These are phyloP conservation scores for Marasmarcha lunaedactyla DNA, from an alignment of 2,888 invertebrate species.

Conservation along the genomic window DNA sequence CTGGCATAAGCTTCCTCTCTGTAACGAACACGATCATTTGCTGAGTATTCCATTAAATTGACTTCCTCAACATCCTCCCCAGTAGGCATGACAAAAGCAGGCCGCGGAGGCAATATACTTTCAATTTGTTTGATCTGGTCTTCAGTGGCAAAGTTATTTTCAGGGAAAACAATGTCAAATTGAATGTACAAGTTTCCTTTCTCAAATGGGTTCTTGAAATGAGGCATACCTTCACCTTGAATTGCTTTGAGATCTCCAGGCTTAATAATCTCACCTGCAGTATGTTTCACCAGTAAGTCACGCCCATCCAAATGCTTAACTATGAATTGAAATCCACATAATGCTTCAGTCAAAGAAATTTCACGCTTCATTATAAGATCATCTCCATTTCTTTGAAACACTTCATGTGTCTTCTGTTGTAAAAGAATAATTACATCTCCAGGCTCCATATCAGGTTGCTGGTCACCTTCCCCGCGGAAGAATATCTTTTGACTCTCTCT, in stretches of 20 bases:
- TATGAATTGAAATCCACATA: conserved; percentile 89
- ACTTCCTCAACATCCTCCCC: conserved; percentile 91
- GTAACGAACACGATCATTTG: conserved; percentile 63
- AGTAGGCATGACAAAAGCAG: conserved; percentile 76
- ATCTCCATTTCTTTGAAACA: conserved; percentile 82
- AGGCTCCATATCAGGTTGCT: conserved; percentile 85
- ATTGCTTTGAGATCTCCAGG: conserved; percentile 85
- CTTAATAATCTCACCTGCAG: conserved; percentile 85
- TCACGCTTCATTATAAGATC: conserved; percentile 80
- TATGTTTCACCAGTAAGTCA: conserved; percentile 80
- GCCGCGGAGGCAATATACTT: conserved; percentile 78
- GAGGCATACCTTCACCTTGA: conserved; percentile 91
- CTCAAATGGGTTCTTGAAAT: conserved; percentile 84
- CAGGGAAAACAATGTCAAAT: conserved; percentile 89
- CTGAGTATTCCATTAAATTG: conserved; percentile 80
- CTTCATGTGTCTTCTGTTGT: conserved; percentile 82
- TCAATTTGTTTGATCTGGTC: conserved; percentile 78
- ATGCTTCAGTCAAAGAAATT: conserved; percentile 86
- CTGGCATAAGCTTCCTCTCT: conserved; percentile 80
- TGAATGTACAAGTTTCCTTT: conserved; percentile 89
- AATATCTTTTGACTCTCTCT: conserved; percentile 86
- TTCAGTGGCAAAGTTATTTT: conserved; percentile 80
- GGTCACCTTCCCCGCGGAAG: conserved; percentile 91
- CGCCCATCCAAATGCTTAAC: conserved; percentile 93
- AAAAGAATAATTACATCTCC: conserved; percentile 92